Evolutionary conservation across 2,888 invertebrate genomes (phyloP).

Genomic region (Clepsis dumicolana): DNA sequence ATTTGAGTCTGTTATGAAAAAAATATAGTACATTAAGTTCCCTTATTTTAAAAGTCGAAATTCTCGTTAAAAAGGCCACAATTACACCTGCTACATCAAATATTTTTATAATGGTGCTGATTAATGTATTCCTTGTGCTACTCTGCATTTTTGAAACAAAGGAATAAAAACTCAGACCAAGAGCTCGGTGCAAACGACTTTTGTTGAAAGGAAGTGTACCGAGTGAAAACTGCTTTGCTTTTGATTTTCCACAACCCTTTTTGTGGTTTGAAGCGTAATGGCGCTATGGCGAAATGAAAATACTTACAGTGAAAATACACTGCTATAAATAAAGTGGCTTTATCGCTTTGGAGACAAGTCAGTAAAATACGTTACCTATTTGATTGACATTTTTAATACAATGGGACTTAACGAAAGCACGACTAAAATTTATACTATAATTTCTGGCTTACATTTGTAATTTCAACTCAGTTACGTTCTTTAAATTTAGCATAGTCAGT

Average conservation of each 20-base stretch:
- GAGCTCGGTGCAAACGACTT: conserved; percentile 50
- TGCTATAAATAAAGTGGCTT: background rate
- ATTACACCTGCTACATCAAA: no score
- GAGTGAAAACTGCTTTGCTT: conserved; percentile 53
- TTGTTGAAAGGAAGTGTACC: conserved; percentile 57
- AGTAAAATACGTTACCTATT: background rate
- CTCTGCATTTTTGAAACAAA: conserved; percentile 51
- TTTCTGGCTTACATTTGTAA: no score
- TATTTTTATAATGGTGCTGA: conserved; percentile 7
- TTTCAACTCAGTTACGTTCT: no score
- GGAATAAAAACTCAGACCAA: conserved; percentile 56
- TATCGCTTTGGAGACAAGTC: background rate
- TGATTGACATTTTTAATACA: background rate
- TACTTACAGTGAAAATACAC: background rate
- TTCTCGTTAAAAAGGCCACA: no score
- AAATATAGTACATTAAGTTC: no score
- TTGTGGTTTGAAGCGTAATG: conserved; percentile 23
- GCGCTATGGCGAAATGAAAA: conserved; percentile 12
- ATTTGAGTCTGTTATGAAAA: no score
- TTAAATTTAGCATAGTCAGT: no score
- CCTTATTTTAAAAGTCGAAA: no score
- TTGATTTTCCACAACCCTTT: conserved; percentile 33
- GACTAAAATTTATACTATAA: no score
- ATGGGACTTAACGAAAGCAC: no score
- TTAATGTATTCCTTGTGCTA: conserved; percentile 13